Evolutionary conservation across 2,888 invertebrate genomes (phyloP).

Genomic region (Melanchra persicariae): DNA sequence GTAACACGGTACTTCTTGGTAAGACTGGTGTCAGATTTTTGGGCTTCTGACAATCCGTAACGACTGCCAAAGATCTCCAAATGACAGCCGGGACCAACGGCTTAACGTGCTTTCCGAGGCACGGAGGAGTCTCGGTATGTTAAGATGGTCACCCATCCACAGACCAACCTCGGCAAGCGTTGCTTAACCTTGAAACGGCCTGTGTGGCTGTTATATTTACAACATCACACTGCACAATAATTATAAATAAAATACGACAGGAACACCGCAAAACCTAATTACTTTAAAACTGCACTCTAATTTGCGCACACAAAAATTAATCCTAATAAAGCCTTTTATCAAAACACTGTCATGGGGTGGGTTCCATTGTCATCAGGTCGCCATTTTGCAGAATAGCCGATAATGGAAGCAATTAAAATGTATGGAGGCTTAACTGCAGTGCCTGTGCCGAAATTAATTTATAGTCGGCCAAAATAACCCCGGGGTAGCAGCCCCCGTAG

Average conservation of each 20-base stretch:
- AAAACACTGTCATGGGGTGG: slow-evolving; percentile 73
- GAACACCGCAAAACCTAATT: slow-evolving; percentile 17
- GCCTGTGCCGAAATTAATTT: slow-evolving; percentile 89
- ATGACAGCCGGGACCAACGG: too few species aligned
- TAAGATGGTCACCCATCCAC: too few species aligned
- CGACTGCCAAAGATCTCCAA: too few species aligned
- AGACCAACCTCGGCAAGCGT: too few species aligned
- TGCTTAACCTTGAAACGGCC: too few species aligned
- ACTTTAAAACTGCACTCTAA: slow-evolving; percentile 26
- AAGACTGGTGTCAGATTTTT: too few species aligned
- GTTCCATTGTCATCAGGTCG: slow-evolving; percentile 84
- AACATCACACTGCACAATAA: neutral
- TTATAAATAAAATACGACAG: neutral
- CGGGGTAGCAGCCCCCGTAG: slow-evolving; percentile 70
- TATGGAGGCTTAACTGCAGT: slow-evolving; percentile 90
- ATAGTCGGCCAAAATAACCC: slow-evolving; percentile 87
- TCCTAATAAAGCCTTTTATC: slow-evolving; percentile 77
- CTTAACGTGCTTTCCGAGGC: too few species aligned
- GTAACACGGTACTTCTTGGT: too few species aligned
- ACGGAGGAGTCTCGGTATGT: too few species aligned
- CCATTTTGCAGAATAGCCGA: slow-evolving; percentile 87
- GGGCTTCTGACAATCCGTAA: too few species aligned
- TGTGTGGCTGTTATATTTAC: too few species aligned
- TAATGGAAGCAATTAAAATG: slow-evolving; percentile 91
- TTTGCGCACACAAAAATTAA: slow-evolving; percentile 70